Percentiles rank a stretch among this genome's conserved stretches.
These are phyloP conservation scores for Xiphias gladius DNA, from an alignment of 2,113 vertebrate genomes.

Conservation along the genomic window DNA sequence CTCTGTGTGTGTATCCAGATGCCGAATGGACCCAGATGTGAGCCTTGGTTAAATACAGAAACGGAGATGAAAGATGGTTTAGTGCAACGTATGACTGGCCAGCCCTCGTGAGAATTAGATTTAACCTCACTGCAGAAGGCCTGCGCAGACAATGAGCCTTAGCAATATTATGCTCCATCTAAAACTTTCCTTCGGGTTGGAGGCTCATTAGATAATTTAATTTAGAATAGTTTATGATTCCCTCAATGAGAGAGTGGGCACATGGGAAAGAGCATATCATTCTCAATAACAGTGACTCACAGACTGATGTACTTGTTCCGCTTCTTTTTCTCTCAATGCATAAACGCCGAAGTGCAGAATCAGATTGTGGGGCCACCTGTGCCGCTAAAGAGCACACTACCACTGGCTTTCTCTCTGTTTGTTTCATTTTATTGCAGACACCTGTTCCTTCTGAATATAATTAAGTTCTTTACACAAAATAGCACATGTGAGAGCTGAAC, in stretches of 20 bases:
- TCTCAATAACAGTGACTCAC: slow-evolving; percentile 29
- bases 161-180: slow-evolving; percentile 43
- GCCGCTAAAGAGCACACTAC: slow-evolving; percentile 31
- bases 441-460: slow-evolving; percentile 52
- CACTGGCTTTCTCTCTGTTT: slow-evolving; percentile 25
- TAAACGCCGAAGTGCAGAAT: slow-evolving; percentile 24
- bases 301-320: slow-evolving; percentile 16
- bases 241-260: slow-evolving; percentile 16
- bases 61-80: slow-evolving; percentile 48
- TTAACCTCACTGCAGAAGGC: slow-evolving; percentile 51
- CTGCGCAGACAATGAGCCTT: slow-evolving; percentile 46
- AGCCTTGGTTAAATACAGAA: slow-evolving; percentile 41
- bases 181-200: slow-evolving; percentile 51
- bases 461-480: slow-evolving; percentile 40
- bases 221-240: slow-evolving; percentile 62
- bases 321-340: slow-evolving; percentile 20
- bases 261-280: slow-evolving; percentile 4
- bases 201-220: slow-evolving; percentile 62
- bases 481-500: slow-evolving; percentile 29
- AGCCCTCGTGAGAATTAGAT: slow-evolving; percentile 67
- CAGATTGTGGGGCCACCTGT: slow-evolving; percentile 28
- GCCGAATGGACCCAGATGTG: slow-evolving; percentile 51
- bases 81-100: slow-evolving; percentile 32
- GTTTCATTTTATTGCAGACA: slow-evolving; percentile 39
- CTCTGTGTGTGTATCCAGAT: slow-evolving; percentile 30